These are phyloP conservation scores for Myrmophylax atrothorax DNA, from an alignment of 2,113 vertebrate genomes.

Conservation along the genomic window DNA sequence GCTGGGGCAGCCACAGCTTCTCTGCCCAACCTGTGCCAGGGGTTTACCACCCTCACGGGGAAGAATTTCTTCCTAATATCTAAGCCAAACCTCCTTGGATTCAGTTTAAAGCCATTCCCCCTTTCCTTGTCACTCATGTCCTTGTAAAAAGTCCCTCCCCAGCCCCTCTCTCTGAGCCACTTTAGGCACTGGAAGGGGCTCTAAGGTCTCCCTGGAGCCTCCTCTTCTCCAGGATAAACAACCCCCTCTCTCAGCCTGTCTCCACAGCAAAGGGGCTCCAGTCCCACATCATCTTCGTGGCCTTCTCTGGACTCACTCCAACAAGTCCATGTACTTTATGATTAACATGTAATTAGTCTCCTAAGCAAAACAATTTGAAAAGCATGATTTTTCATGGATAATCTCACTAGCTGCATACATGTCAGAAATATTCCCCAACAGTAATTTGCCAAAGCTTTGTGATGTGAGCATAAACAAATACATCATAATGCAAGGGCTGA, in stretches of 20 bases:
- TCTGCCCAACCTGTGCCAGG: background rate
- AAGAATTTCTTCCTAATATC: background rate
- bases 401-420: background rate
- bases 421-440: background rate
- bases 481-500: background rate
- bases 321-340: background rate
- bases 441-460: background rate
- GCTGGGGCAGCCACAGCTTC: background rate
- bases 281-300: too few relatives aligned
- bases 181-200: background rate
- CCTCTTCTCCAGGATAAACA: background rate
- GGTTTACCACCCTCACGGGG: fast-evolving
- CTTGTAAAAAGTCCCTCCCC: background rate
- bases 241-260: background rate
- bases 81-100: background rate
- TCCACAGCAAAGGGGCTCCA: background rate
- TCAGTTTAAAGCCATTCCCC: background rate
- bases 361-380: background rate
- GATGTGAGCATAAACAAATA: conserved; percentile 45
- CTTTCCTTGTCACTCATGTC: background rate
- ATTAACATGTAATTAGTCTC: background rate
- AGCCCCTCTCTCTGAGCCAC: background rate
- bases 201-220: background rate
- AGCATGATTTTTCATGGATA: background rate
- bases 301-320: background rate